phyloP scores from a whole-genome alignment of 2,113 vertebrate species.

The Sorex araneus region DNA sequence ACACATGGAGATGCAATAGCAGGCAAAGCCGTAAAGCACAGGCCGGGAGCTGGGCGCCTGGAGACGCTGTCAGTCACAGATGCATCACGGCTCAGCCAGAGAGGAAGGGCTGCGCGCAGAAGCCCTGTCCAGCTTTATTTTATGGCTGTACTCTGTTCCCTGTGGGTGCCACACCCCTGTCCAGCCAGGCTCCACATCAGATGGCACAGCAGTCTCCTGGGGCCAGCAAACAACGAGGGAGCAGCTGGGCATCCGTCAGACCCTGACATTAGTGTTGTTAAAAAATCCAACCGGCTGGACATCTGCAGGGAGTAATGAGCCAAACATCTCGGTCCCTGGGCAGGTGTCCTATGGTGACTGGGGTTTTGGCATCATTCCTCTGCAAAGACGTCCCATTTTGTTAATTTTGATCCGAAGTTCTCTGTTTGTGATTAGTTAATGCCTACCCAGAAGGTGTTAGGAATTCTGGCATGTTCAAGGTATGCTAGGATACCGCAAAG shows the following conservation, averaged over 20 bases:
- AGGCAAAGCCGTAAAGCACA: constrained; percentile 53
- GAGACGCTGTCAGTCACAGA: constrained; percentile 73
- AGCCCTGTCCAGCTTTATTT: constrained; percentile 65
- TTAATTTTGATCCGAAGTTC: background rate
- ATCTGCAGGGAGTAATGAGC: background rate
- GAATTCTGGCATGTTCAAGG: background rate
- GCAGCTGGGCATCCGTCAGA: background rate
- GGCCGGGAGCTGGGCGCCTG: constrained; percentile 32
- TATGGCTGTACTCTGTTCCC: constrained; percentile 61
- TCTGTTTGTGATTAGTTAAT: background rate
- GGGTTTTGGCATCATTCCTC: background rate
- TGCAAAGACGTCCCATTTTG: background rate
- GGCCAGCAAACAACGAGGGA: constrained; percentile 17
- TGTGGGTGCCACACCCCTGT: background rate
- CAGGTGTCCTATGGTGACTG: background rate
- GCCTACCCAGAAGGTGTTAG: background rate
- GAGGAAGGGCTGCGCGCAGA: constrained; percentile 40
- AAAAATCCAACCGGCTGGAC: constrained; percentile 31
- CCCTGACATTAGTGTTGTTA: constrained; percentile 44
- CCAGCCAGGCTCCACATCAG: constrained; percentile 33
- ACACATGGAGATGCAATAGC: constrained; percentile 38
- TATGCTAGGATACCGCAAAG: background rate
- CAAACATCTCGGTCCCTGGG: background rate
- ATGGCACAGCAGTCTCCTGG: constrained; percentile 6
- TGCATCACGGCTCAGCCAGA: constrained; percentile 10